phyloP scores from a whole-genome alignment of 1,140 invertebrate genomes.

The Paraescarpia echinospica region DNA sequence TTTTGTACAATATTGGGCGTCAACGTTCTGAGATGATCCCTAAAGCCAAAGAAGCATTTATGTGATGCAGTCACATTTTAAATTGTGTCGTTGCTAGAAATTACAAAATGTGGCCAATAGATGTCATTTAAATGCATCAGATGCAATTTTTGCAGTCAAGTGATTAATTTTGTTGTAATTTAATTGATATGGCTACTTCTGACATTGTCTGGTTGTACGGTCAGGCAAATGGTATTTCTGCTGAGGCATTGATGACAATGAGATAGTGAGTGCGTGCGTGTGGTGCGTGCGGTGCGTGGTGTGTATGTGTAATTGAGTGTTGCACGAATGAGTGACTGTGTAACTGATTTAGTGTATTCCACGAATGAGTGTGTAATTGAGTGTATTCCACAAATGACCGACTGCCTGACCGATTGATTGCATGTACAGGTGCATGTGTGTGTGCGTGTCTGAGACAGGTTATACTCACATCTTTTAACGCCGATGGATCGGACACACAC shows the following conservation, averaged over 20 bases:
- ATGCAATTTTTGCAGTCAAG: not conserved
- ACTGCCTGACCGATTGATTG: not conserved
- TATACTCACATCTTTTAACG: conserved; percentile 83
- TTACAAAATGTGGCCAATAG: not conserved
- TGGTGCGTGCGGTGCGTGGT: too few relatives aligned
- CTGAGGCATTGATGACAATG: not conserved
- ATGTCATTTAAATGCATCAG: not conserved
- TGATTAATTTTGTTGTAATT: not conserved
- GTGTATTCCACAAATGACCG: not conserved
- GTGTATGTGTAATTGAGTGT: too few relatives aligned
- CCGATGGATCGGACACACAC: conserved; percentile 89
- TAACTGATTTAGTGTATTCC: too few relatives aligned
- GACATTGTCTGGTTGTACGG: not conserved
- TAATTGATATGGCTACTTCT: not conserved
- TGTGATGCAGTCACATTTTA: not conserved
- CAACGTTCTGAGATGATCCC: too few relatives aligned
- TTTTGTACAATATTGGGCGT: too few relatives aligned
- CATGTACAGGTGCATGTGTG: not conserved
- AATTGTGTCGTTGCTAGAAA: too few relatives aligned
- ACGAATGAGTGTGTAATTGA: not conserved
- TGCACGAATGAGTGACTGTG: too few relatives aligned
- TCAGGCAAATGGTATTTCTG: not conserved
- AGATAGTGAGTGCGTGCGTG: too few relatives aligned
- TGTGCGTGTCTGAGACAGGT: not conserved
- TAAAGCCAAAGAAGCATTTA: not conserved